A percentile compares a stretch with the other conserved stretches of the same genome.
Evolutionary conservation across 2,888 invertebrate genomes (phyloP).

Genomic region (Leptogaster cylindrica): DNA sequence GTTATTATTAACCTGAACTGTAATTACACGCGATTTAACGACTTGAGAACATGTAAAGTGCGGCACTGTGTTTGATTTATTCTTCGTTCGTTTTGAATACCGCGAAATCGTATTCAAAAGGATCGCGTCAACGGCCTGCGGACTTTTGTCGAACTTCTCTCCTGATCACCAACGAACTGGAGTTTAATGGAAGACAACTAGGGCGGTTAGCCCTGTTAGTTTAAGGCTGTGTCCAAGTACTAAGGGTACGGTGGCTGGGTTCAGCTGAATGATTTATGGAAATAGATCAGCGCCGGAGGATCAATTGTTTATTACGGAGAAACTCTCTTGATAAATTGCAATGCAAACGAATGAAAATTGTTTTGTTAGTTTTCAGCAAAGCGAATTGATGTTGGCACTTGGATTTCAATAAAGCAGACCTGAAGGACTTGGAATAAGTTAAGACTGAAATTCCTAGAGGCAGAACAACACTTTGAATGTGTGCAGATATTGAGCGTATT

Average conservation of each 20-base stretch:
- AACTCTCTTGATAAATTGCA: conserved; percentile 2
- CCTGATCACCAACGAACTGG: background rate
- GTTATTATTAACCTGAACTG: conserved; percentile 31
- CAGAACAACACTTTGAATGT: too few species aligned
- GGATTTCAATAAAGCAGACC: conserved; percentile 18
- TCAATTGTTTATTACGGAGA: background rate
- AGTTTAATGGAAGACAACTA: background rate
- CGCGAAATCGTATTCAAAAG: conserved; percentile 12
- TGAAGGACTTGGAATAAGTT: too few species aligned
- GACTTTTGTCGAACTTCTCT: conserved; percentile 18
- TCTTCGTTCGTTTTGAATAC: conserved; percentile 5
- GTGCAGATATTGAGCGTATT: too few species aligned
- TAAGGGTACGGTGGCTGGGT: background rate
- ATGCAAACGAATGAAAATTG: background rate
- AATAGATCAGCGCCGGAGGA: conserved; percentile 21
- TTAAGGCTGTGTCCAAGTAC: background rate
- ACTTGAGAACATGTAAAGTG: conserved; percentile 39
- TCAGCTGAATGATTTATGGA: conserved; percentile 24
- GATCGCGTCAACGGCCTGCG: conserved; percentile 23
- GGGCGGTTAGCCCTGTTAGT: conserved; percentile 28
- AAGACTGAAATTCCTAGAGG: too few species aligned
- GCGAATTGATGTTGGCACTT: conserved; percentile 20
- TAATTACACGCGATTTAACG: conserved; percentile 36
- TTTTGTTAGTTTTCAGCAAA: too few species aligned
- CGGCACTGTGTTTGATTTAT: conserved; percentile 33